These are phyloP conservation scores for Antennarius striatus DNA, from an alignment of 2,113 vertebrate genomes.

Conservation along the genomic window DNA sequence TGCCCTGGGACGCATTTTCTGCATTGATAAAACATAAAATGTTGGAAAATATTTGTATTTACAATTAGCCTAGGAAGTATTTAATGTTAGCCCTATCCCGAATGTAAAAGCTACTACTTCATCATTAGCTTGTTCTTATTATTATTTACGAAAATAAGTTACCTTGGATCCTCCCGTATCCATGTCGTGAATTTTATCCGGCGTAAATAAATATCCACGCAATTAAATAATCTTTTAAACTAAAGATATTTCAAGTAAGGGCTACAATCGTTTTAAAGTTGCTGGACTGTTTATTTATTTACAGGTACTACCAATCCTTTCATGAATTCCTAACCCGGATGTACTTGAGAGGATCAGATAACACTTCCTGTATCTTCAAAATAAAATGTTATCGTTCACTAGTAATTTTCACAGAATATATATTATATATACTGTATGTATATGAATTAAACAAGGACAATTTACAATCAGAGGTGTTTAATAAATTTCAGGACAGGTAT, in stretches of 20 bases:
- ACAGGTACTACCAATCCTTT: too few relatives aligned
- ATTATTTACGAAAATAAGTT: slow-evolving; percentile 13
- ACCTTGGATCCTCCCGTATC: slow-evolving; percentile 51
- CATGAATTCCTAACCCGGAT: slow-evolving; percentile 23
- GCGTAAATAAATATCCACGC: background rate
- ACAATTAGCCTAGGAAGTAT: too few relatives aligned
- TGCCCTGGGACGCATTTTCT: slow-evolving; percentile 62
- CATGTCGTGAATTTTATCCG: background rate
- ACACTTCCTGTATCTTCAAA: slow-evolving; percentile 31
- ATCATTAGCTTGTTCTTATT: background rate
- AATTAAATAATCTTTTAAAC: background rate
- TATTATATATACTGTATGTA: too few relatives aligned
- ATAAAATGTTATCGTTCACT: slow-evolving; percentile 22
- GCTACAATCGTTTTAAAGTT: background rate
- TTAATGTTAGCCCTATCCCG: background rate
- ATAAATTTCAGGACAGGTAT: slow-evolving; percentile 19
- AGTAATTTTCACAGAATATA: too few relatives aligned
- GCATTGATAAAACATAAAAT: background rate
- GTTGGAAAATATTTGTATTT: too few relatives aligned
- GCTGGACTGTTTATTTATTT: too few relatives aligned
- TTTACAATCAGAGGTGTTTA: slow-evolving; percentile 4
- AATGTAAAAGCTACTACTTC: too few relatives aligned
- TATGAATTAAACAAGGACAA: too few relatives aligned
- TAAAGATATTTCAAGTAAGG: fast-evolving
- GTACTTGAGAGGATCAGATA: background rate